Conservation (phyloP, 2,113 vertebrate species). For the Oxyruncus cristatus region DNA sequence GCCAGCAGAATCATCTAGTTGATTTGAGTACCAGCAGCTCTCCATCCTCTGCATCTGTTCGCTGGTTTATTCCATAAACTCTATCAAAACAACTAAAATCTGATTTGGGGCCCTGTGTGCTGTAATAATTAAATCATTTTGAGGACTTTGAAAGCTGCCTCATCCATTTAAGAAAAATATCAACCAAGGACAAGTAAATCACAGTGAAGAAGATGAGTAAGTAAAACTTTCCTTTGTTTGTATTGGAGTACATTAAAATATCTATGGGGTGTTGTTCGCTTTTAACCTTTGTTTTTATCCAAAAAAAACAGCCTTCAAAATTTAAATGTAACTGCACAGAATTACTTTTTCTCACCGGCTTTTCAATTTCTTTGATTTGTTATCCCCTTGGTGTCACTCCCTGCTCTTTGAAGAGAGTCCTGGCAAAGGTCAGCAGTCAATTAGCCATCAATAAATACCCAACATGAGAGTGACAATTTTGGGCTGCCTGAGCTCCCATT, state of each 20-base stretch:
- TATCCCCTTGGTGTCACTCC: neutral
- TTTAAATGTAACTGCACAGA: neutral
- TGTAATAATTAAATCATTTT: slow-evolving; percentile 76
- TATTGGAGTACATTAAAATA: neutral
- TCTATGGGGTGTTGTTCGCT: neutral
- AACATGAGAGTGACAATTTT: neutral
- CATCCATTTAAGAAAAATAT: slow-evolving; percentile 56
- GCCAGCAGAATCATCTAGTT: neutral
- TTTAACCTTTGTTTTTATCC: neutral
- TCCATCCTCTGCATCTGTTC: slow-evolving; percentile 51
- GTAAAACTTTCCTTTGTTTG: neutral
- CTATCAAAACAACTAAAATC: slow-evolving; percentile 67
- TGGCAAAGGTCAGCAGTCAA: slow-evolving; percentile 46
- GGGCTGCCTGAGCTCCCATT: neutral
- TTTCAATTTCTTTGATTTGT: neutral
- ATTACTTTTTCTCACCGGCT: neutral
- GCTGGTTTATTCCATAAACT: slow-evolving; percentile 34
- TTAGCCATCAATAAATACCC: slow-evolving; percentile 10
- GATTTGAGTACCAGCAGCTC: slow-evolving; percentile 15
- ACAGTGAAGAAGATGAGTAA: slow-evolving; percentile 48
- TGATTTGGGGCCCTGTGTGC: slow-evolving; percentile 64
- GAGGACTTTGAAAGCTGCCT: slow-evolving; percentile 57
- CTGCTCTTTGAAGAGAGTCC: neutral
- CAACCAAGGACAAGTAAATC: slow-evolving; percentile 68
- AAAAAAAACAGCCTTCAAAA: neutral